A percentile compares a stretch with the other conserved stretches of the same genome.
These are phyloP conservation scores for Ephydatia muelleri DNA, from an alignment of 37 sponge, comb jelly and placozoan species.

Conservation along the genomic window DNA sequence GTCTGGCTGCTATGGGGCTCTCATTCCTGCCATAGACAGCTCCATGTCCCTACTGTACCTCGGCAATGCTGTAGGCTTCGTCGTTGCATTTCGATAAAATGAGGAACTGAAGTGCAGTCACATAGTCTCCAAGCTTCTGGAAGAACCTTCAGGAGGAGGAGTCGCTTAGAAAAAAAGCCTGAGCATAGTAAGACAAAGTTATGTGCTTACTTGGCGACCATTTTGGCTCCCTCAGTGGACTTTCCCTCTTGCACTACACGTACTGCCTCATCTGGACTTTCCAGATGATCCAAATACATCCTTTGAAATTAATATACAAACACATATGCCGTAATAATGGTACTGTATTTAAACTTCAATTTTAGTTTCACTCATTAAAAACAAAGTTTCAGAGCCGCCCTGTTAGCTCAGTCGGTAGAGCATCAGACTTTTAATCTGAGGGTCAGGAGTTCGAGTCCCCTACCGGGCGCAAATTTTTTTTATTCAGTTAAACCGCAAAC, in stretches of 20 bases:
- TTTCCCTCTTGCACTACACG: constrained; percentile 83
- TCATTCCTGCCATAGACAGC: not conserved
- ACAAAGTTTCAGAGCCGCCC: constrained; percentile 45
- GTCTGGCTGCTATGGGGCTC: no score
- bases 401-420: constrained; percentile 95
- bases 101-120: constrained; percentile 89
- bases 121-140: constrained; percentile 80
- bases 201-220: constrained; percentile 83
- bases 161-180: not conserved
- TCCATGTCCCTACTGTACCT: constrained; percentile 55
- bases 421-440: constrained; percentile 95
- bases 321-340: not conserved
- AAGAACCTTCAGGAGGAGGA: constrained; percentile 61
- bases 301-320: constrained; percentile 29
- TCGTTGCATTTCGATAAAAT: constrained; percentile 85
- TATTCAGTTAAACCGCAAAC: not conserved
- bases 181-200: not conserved
- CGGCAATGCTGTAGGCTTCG: constrained; percentile 93
- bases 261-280: constrained; percentile 90
- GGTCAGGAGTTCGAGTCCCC: constrained; percentile 91
- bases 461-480: constrained; percentile 63
- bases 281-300: constrained; percentile 74
- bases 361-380: no score
- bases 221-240: constrained; percentile 87
- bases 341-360: no score